Percentiles rank a stretch among this genome's conserved stretches.
Evolutionary conservation across 2,888 invertebrate species (phyloP).

Genomic region (Sylvicola fuscatus): DNA sequence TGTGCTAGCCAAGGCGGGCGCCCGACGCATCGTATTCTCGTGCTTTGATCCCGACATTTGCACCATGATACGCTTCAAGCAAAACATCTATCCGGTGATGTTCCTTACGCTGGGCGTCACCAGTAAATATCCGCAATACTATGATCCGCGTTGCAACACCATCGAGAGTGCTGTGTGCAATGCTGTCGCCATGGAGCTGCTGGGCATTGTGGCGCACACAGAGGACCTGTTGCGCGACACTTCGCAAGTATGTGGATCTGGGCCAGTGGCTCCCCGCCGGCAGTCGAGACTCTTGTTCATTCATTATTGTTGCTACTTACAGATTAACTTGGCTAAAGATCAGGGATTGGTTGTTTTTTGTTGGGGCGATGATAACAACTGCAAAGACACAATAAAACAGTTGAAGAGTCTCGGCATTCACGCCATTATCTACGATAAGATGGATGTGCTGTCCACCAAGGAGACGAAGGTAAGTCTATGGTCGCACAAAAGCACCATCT

Average conservation of each 20-base stretch:
- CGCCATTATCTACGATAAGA: slow-evolving; percentile 92
- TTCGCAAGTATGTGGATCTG: slow-evolving; percentile 35
- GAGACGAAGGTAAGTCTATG: slow-evolving; percentile 17
- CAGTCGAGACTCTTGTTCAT: neutral
- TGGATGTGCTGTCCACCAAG: slow-evolving; percentile 33
- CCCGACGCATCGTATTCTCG: slow-evolving; percentile 75
- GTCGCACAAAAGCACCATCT: neutral
- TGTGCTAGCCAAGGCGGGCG: slow-evolving; percentile 57
- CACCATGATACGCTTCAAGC: slow-evolving; percentile 79
- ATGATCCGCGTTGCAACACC: slow-evolving; percentile 62
- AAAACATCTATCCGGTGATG: slow-evolving; percentile 92
- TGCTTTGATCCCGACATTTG: slow-evolving; percentile 95
- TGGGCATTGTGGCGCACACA: slow-evolving; percentile 83
- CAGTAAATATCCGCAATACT: slow-evolving; percentile 51
- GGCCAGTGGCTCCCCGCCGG: no score
- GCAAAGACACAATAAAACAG: slow-evolving; percentile 61
- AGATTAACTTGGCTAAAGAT: slow-evolving; percentile 59
- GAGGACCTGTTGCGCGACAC: slow-evolving; percentile 78
- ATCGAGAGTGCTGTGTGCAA: slow-evolving; percentile 66
- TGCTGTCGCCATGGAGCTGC: slow-evolving; percentile 59
- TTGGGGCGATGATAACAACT: slow-evolving; percentile 94
- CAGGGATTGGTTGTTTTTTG: slow-evolving; percentile 79
- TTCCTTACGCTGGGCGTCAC: slow-evolving; percentile 73
- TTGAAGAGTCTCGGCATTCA: slow-evolving; percentile 81
- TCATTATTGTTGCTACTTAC: slow-evolving; percentile 9